phyloP scores from a whole-genome alignment of 2,888 invertebrate species.

The Sminthurinus aureus region DNA sequence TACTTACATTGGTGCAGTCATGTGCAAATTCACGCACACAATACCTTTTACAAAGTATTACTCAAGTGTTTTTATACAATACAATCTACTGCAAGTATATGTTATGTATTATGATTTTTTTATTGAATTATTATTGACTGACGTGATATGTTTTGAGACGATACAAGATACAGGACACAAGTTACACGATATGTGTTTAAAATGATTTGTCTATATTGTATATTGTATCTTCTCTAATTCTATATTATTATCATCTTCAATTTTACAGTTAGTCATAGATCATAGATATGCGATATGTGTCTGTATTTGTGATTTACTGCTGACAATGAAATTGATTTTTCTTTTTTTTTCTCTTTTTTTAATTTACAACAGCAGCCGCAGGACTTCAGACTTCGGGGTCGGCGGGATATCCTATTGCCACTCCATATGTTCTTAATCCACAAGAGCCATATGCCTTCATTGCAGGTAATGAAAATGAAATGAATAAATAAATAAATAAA shows the following conservation, averaged over 20 bases:
- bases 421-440: conserved; percentile 85
- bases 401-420: conserved; percentile 67
- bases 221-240: neutral
- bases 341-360: conserved; percentile 34
- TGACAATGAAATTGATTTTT: conserved; percentile 1
- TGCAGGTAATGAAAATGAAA: conserved; percentile 60
- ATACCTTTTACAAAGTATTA: too few relatives aligned
- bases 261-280: conserved; percentile 9
- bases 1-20: too few relatives aligned
- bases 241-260: neutral
- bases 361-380: conserved; percentile 49
- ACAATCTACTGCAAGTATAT: too few relatives aligned
- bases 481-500: neutral
- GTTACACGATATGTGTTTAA: neutral
- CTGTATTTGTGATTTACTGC: neutral
- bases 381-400: conserved; percentile 60
- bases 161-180: too few relatives aligned
- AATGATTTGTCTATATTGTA: neutral
- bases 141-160: too few relatives aligned
- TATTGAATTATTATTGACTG: too few relatives aligned
- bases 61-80: too few relatives aligned
- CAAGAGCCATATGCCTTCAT: conserved; percentile 86
- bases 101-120: too few relatives aligned
- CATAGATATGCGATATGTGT: too few relatives aligned
- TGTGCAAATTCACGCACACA: too few relatives aligned